Base-by-base conservation (phyloP, 2,888 invertebrate species). In the Lottia scabra region DNA sequence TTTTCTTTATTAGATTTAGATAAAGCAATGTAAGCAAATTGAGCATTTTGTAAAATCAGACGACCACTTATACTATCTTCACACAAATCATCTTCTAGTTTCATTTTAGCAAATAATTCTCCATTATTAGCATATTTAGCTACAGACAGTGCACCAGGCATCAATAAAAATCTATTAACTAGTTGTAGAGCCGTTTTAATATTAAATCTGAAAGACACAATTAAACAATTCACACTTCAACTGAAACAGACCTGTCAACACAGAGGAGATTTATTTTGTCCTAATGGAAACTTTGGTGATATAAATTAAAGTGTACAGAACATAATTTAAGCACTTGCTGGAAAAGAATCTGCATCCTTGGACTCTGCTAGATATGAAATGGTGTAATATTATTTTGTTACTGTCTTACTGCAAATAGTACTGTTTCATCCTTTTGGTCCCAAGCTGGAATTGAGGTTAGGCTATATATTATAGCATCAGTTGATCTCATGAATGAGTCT, bases 21-120 rank as follows among this genome's bases (percentile, higher is more conserved):
- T 19, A 84, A 83, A 10, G 84, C 92, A 66, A 95, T 89, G 75
- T 93, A 92, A 10, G 95, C 93, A 56, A 92, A 92, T 74, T 92
- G 93, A 85, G 95, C 95, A 83, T 94, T 94, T 84, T 94, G 94
- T 19, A 95, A 90, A 75, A 95, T 93, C 16, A 95, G 90, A 38
- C 95, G 91, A 0, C 95, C 95, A 66, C 94, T 94, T 15, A 94
- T 93, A 3, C 95, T 94, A 86, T 95, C 95, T 87, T 95, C 95
- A 0, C 94, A 94, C 63, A 95, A 91, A 84, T 94, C 93, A 84
- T 94, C 93, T 30, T 93, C 93, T 62, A 95, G 89, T 68, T 92
- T 92, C 90, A 95, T 92, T 73, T 93, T 91, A 10, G 94, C 95
- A 89, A 94, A 95, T 44, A 95, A 89, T 88, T 95, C 95, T 19